phyloP scores from a whole-genome alignment of 2,888 invertebrate species.

The Zygothrica quintamaculata region DNA sequence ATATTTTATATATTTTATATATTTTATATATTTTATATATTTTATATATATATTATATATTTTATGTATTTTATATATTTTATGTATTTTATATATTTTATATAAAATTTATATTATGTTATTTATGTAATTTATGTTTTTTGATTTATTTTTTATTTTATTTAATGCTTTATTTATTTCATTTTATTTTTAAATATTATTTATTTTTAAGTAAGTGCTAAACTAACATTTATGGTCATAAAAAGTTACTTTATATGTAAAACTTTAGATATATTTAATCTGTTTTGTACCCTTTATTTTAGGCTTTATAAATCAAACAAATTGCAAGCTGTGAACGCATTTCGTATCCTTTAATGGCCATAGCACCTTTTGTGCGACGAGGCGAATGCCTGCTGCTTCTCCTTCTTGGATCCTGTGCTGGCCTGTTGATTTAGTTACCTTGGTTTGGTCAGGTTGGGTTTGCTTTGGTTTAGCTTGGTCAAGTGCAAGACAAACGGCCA shows the following conservation, averaged over 20 bases:
- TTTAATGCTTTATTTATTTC: too few relatives aligned
- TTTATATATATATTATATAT: too few relatives aligned
- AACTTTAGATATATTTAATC: background rate
- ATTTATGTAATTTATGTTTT: too few relatives aligned
- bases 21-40: too few relatives aligned
- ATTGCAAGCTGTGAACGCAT: background rate
- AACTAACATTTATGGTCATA: too few relatives aligned
- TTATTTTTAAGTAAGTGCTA: too few relatives aligned
- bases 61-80: too few relatives aligned
- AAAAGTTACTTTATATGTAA: conserved; percentile 31
- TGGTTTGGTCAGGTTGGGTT: conserved; percentile 56
- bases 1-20: too few relatives aligned
- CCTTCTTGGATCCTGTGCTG: background rate
- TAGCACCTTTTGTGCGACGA: conserved; percentile 30
- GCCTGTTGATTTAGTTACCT: conserved; percentile 56
- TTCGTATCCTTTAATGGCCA: conserved; percentile 15
- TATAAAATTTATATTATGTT: too few relatives aligned
- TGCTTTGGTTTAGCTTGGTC: conserved; percentile 47
- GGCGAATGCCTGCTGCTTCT: background rate
- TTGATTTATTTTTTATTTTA: too few relatives aligned
- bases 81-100: too few relatives aligned
- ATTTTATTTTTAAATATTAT: too few relatives aligned
- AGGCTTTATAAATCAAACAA: background rate
- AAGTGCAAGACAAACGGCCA: conserved; percentile 75
- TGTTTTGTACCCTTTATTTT: background rate